Percentiles rank a stretch among this genome's conserved stretches.
Evolutionary conservation across 2,113 vertebrate species (phyloP).

Genomic region (Pollachius pollachius): DNA sequence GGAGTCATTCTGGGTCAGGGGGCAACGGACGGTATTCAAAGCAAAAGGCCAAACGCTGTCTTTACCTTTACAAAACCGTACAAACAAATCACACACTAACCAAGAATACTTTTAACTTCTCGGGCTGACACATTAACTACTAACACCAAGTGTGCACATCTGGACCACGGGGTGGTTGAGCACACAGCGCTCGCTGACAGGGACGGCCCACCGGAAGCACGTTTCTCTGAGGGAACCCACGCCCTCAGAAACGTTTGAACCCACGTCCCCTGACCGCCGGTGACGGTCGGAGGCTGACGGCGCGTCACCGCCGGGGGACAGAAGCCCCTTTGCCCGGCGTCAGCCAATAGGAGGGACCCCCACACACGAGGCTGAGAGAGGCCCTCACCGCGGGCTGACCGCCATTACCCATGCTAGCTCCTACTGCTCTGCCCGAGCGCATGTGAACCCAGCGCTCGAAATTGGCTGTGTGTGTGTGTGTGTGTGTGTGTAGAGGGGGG

Average conservation of each 20-base stretch:
- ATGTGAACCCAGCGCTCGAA: constrained; percentile 50
- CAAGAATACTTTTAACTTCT: too few relatives aligned
- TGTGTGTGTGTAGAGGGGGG: constrained; percentile 32
- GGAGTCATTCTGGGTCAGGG: too few relatives aligned
- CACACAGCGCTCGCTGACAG: too few relatives aligned
- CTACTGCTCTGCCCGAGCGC: constrained; percentile 51
- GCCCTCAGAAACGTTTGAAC: neutral
- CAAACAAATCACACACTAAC: too few relatives aligned
- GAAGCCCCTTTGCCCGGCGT: constrained; percentile 54
- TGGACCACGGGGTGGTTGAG: too few relatives aligned
- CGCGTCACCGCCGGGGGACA: constrained; percentile 67
- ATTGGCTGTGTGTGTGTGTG: constrained; percentile 13
- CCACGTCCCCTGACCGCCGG: neutral
- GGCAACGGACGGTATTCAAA: too few relatives aligned
- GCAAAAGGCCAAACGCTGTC: too few relatives aligned
- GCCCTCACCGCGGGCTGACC: constrained; percentile 65
- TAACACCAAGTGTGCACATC: too few relatives aligned
- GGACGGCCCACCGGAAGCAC: too few relatives aligned
- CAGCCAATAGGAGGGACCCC: constrained; percentile 62
- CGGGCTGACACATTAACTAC: too few relatives aligned
- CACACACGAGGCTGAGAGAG: constrained; percentile 54
- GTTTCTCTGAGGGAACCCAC: too few relatives aligned
- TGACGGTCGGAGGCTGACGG: constrained; percentile 49
- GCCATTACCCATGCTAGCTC: constrained; percentile 68
- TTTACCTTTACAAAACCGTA: too few relatives aligned